A percentile compares a stretch with the other conserved stretches of the same genome.
Evolutionary conservation across 2,113 vertebrate genomes (phyloP).

Genomic region (Mirza zaza): DNA sequence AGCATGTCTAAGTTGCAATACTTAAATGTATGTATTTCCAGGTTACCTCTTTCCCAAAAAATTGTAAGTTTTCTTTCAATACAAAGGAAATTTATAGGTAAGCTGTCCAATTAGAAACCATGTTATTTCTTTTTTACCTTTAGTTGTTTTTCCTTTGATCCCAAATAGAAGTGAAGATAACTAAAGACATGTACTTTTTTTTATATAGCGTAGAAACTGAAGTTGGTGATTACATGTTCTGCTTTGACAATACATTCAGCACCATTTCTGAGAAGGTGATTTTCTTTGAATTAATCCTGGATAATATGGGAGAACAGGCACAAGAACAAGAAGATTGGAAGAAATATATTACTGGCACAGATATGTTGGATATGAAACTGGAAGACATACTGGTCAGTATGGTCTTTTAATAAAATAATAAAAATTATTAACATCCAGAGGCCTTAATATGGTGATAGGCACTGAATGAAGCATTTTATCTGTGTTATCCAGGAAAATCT

Average conservation of each 20-base stretch:
- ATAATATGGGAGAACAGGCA: conserved; percentile 91
- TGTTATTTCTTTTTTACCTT: not conserved
- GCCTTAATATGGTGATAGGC: not conserved
- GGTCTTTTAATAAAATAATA: conserved; percentile 48
- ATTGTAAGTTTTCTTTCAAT: conserved; percentile 23
- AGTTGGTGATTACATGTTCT: conserved; percentile 98
- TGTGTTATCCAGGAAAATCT: conserved; percentile 28
- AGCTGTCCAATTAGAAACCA: conserved; percentile 4
- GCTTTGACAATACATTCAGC: conserved; percentile 98
- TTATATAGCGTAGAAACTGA: conserved; percentile 91
- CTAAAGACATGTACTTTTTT: conserved; percentile 16
- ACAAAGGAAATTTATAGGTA: not conserved
- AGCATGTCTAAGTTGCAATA: conserved; percentile 23
- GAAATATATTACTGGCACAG: conserved; percentile 92
- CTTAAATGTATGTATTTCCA: conserved; percentile 14
- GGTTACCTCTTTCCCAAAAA: not conserved
- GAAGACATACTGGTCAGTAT: conserved; percentile 96
- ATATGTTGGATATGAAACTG: conserved; percentile 96
- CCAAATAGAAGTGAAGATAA: not conserved
- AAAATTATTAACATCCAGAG: not conserved
- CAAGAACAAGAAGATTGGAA: conserved; percentile 94
- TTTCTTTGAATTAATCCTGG: conserved; percentile 98
- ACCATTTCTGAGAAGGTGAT: conserved; percentile 96
- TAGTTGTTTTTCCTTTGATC: conserved; percentile 18
- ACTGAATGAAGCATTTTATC: conserved; percentile 31